Evolutionary conservation across 2,113 vertebrate genomes (phyloP).

Genomic region (Alaudala cheleensis): DNA sequence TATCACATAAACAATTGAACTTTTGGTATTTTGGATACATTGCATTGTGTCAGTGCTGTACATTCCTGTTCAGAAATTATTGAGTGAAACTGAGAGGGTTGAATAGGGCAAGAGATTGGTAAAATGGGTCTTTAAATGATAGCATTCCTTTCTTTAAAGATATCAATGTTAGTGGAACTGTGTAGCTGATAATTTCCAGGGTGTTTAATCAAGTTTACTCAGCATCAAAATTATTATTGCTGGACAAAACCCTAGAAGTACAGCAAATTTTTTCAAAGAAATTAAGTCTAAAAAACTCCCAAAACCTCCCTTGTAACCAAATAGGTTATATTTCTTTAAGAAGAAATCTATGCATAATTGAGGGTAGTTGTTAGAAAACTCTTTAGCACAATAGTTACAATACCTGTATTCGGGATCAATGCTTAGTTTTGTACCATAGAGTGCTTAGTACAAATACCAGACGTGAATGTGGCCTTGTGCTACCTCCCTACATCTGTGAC

Average conservation of each 20-base stretch:
- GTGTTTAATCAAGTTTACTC: not conserved
- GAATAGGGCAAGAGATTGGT: not conserved
- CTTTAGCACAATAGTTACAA: not conserved
- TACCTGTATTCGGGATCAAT: not conserved
- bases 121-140: not conserved
- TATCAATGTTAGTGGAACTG: not conserved
- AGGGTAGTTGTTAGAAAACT: not conserved
- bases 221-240: not conserved
- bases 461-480: not conserved
- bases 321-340: not conserved
- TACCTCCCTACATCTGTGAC: not conserved
- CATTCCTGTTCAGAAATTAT: not conserved
- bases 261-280: not conserved
- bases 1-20: not conserved
- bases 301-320: rapidly evolving
- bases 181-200: not conserved
- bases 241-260: not conserved
- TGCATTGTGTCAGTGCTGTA: not conserved
- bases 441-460: not conserved
- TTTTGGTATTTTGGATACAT: not conserved
- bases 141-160: not conserved
- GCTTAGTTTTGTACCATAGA: not conserved
- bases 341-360: not conserved
- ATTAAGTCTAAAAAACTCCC: not conserved
- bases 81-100: not conserved